Evolutionary conservation across 1,140 invertebrate species (phyloP).

Genomic region (Parapsyche elsis): DNA sequence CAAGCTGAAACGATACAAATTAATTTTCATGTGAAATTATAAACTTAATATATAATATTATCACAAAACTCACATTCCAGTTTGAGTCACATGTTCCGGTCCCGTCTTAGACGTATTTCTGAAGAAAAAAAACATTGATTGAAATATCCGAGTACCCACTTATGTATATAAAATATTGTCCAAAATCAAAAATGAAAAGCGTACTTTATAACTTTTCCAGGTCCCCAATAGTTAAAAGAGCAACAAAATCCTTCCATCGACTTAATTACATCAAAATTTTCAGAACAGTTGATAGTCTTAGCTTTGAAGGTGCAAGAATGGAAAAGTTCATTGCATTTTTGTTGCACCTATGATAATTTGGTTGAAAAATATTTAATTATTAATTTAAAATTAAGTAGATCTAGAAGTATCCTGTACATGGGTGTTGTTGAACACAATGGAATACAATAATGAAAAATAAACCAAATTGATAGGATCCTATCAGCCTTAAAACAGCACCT

Average conservation of each 20-base stretch:
- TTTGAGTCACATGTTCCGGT: slow-evolving; percentile 4
- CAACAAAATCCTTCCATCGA: slow-evolving; percentile 51
- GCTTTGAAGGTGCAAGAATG: slow-evolving; percentile 38
- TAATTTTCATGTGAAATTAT: not conserved
- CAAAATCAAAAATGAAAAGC: slow-evolving; percentile 3
- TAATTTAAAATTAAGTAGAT: not conserved
- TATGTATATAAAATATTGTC: not conserved
- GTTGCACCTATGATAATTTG: slow-evolving; percentile 16
- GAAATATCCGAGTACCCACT: too few relatives aligned
- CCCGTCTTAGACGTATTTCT: slow-evolving; percentile 2
- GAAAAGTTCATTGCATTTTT: slow-evolving; percentile 41
- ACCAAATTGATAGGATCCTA: too few relatives aligned
- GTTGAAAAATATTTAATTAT: slow-evolving; percentile 8
- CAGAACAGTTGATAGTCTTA: not conserved
- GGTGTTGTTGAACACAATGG: too few relatives aligned
- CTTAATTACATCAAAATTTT: slow-evolving; percentile 36
- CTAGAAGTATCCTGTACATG: too few relatives aligned
- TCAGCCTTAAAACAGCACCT: too few relatives aligned
- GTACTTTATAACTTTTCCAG: slow-evolving; percentile 16
- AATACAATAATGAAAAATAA: too few relatives aligned
- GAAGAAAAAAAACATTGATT: not conserved
- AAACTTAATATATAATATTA: not conserved
- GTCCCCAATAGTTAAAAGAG: slow-evolving; percentile 46
- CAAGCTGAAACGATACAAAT: slow-evolving; percentile 32
- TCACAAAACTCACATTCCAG: slow-evolving; percentile 39